Evolutionary conservation across 2,888 invertebrate species (phyloP), one percentile per base, ranked within the genome.

Genomic region (Apodemia duryi): DNA sequence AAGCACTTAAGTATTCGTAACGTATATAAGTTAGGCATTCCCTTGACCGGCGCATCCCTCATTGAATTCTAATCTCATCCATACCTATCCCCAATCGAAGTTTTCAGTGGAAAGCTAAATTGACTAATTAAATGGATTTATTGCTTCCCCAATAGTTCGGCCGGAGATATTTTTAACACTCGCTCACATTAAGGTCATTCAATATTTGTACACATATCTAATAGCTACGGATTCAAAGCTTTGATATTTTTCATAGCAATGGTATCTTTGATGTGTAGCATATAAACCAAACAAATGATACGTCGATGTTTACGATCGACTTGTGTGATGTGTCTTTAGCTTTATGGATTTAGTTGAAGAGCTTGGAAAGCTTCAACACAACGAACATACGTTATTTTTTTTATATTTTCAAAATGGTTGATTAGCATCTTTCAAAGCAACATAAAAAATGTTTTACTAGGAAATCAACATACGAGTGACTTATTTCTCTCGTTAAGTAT

Each of bases 121-220:
- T 82, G 84, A 86, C 86, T 86, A 89, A 90, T 89, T 89, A 88
- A 86, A 74, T 72, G 75, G 82, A 90, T 90, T 91, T 89, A 91
- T 85, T 76, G 80, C 83, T 88, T 89, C 89, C 88, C 81, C 75
- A 83, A 54, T 51, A 81, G 76, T 83, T 80, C 80, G 75, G 79
- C 68, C 74, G 74, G 73, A 76, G 81, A 76, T 88, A 88, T 88
- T 87, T 88, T 80, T 81, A 81, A 72, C 73, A 63, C 67, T 68
- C 65, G 71, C 65, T 65, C 68, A 73, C 71, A 70, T 73, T 73
- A 74, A 75, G 73, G 73, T 75, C 73, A 85, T 79, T 78, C 79
- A 76, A 85, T 84, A 83, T 84, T 82, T 77, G 81, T 78, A 75
- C 73, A 75, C 74, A 77, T 78, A 77, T 57, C 57, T 57, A 32